phyloP scores from a whole-genome alignment of 1,140 invertebrate species.

The Drosophila oshimai region DNA sequence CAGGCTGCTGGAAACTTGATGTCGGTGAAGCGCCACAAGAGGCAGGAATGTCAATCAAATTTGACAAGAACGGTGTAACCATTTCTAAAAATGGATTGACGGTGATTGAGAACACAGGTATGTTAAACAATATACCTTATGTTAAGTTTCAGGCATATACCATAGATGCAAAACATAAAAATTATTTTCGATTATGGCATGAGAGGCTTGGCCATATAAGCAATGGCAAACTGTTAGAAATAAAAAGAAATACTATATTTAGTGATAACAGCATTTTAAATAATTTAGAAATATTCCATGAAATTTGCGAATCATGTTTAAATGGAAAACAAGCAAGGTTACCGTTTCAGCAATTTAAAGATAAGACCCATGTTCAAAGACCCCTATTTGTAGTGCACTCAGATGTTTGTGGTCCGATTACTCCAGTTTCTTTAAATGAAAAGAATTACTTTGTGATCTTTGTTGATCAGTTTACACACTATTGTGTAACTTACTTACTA shows the following conservation, averaged over 20 bases:
- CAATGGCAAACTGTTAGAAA: not conserved
- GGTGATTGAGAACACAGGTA: not conserved
- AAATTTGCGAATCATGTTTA: conserved; percentile 3
- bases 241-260: not conserved
- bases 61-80: not conserved
- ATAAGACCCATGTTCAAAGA: conserved; percentile 76
- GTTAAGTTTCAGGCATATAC: too few species aligned
- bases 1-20: conserved; percentile 22
- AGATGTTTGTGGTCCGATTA: too few species aligned
- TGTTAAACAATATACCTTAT: too few species aligned
- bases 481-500: conserved; percentile 5
- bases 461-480: conserved; percentile 72
- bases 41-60: conserved; percentile 6
- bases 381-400: conserved; percentile 80
- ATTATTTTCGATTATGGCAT: not conserved
- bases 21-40: conserved; percentile 11
- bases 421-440: too few species aligned
- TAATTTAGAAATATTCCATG: not conserved
- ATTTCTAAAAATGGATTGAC: not conserved
- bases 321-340: conserved; percentile 62
- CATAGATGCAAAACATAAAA: not conserved
- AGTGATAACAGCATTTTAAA: not conserved
- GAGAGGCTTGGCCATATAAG: not conserved
- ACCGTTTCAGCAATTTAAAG: conserved; percentile 73
- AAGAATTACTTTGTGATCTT: conserved; percentile 81